Evolutionary conservation across 2,888 invertebrate genomes (phyloP).

Genomic region (Eupelmus urozonus): DNA sequence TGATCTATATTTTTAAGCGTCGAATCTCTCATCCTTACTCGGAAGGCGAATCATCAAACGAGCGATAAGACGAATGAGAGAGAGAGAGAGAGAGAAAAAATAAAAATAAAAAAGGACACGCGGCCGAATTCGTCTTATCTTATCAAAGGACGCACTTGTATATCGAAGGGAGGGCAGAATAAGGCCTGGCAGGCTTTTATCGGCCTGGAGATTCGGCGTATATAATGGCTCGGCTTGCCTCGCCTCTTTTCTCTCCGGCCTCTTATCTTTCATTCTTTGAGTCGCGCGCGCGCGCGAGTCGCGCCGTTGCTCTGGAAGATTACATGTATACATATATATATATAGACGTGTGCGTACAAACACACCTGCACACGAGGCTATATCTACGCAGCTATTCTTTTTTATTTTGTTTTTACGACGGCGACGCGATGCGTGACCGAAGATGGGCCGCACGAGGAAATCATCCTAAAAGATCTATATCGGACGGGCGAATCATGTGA

Average conservation of each 20-base stretch:
- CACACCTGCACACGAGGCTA: background rate
- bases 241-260: conserved; percentile 1
- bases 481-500: too few species aligned
- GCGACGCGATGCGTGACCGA: too few species aligned
- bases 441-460: too few species aligned
- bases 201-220: background rate
- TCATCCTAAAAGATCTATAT: too few species aligned
- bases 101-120: background rate
- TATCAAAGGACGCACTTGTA: conserved; percentile 12
- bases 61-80: background rate
- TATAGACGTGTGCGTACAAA: background rate
- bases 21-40: too few species aligned
- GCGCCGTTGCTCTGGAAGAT: background rate
- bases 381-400: too few species aligned
- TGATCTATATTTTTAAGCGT: background rate
- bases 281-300: too few species aligned
- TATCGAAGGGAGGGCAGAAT: background rate
- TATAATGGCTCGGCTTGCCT: background rate
- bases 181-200: background rate
- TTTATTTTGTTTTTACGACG: too few species aligned
- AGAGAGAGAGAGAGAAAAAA: background rate
- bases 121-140: conserved; percentile 18
- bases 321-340: background rate
- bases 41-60: background rate
- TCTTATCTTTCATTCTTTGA: too few species aligned